A percentile compares a stretch with the other conserved stretches of the same genome.
These are phyloP conservation scores for Lepidocolaptes lacrymiger DNA, from an alignment of 2,797 vertebrate genomes.

Conservation along the genomic window DNA sequence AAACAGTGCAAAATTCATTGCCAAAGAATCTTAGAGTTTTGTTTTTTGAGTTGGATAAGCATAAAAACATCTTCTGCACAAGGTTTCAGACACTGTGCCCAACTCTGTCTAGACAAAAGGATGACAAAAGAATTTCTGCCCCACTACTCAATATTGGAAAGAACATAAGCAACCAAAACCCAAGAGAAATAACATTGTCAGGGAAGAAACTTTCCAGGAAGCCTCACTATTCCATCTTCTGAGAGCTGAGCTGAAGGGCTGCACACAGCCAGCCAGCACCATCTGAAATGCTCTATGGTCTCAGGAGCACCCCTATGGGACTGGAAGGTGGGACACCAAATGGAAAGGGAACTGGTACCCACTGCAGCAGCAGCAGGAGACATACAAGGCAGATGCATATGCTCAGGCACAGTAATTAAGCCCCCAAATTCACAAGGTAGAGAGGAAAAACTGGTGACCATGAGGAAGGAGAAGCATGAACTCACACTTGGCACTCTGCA, in stretches of 20 bases:
- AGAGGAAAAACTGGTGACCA: not conserved
- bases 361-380: not conserved
- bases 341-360: not conserved
- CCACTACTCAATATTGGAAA: not conserved
- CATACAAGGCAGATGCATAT: not conserved
- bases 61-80: not conserved
- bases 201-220: not conserved
- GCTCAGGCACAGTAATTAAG: not conserved
- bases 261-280: rapidly evolving
- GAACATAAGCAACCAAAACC: not conserved
- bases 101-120: slow-evolving; percentile 54
- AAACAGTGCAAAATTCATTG: not conserved
- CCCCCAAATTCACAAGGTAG: not conserved
- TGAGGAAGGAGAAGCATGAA: not conserved
- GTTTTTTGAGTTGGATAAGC: not conserved
- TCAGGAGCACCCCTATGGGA: not conserved
- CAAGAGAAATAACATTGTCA: not conserved
- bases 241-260: not conserved
- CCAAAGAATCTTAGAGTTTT: not conserved
- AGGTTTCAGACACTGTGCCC: not conserved
- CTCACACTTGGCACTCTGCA: not conserved
- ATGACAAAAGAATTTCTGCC: slow-evolving; percentile 40
- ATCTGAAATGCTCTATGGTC: not conserved
- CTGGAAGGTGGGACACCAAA: not conserved
- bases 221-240: not conserved